A percentile compares a stretch with the other conserved stretches of the same genome.
Conservation (phyloP, 2,888 invertebrate species). For the Pyralis farinalis region DNA sequence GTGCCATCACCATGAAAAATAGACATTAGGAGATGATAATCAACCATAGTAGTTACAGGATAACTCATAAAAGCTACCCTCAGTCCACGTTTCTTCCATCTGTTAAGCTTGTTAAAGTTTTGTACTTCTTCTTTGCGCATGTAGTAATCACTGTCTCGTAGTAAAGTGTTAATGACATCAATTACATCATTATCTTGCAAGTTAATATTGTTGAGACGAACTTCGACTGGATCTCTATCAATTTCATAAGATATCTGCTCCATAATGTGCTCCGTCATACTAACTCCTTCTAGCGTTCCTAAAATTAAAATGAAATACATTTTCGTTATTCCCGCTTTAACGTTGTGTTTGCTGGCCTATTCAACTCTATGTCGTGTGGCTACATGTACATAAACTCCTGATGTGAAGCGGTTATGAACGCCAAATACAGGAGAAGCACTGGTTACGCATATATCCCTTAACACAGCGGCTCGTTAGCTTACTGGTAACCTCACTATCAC, state of each 20-base stretch:
- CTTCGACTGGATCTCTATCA: conserved; percentile 79
- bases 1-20: conserved; percentile 87
- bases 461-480: too few relatives aligned
- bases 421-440: too few relatives aligned
- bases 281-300: conserved; percentile 84
- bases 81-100: conserved; percentile 90
- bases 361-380: too few relatives aligned
- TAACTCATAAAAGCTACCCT: conserved; percentile 86
- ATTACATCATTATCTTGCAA: conserved; percentile 59
- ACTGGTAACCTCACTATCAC: too few relatives aligned
- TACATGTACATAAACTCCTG: too few relatives aligned
- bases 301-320: conserved; percentile 13
- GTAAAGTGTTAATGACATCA: conserved; percentile 39
- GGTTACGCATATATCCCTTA: too few relatives aligned
- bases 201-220: conserved; percentile 56
- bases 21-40: conserved; percentile 81
- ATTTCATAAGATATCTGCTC: conserved; percentile 82
- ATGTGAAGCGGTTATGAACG: too few relatives aligned
- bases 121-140: conserved; percentile 75
- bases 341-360: too few relatives aligned
- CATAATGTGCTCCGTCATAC: conserved; percentile 83
- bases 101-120: conserved; percentile 83
- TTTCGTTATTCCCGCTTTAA: too few relatives aligned
- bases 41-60: conserved; percentile 71
- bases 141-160: conserved; percentile 71